Base-by-base conservation (phyloP, 2,888 invertebrate genomes). In the Ceratothoa steindachneri region DNA sequence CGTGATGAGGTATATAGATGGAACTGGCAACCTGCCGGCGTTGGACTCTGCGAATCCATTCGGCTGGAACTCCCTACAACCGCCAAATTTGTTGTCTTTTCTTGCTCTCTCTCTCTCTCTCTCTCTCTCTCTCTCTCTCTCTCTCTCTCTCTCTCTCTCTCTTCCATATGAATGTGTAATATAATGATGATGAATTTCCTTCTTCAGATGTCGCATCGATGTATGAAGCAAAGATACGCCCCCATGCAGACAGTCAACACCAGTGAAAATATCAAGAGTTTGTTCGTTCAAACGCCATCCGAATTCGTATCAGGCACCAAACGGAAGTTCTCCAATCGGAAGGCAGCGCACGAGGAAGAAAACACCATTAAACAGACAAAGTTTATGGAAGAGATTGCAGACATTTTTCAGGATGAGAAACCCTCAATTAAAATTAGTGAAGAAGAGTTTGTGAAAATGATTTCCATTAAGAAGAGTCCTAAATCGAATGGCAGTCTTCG, bases 371-470 rank as follows among this genome's bases (percentile, higher is more conserved):
- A 66, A 73, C 65, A 69, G 28, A 19, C 4, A 30, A 60, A n/a
- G 55, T 65, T 19, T 65, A 73, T 29, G 53, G 78, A 75, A 22
- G 60, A 60, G 22, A n/a, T 12, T 24, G 12, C 27, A 12, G 60
- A 60, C 1, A 60, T 60, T 24, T 60, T 60, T 24, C 72, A 77
- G 27, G 70, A 71, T 19, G 30, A 30, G 28, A 71, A 66, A 31
- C 75, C 78, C n/a, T 67, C 66, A 5, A 51, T 78, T 2, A 67
- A 73, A 53, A 71, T 75, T 12, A 65, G 75, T 5, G 75, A 78
- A 30, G 78, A 75, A 52, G 68, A 75, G 28, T 78, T 78, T 55
- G 24, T 72, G 22, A 68, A 69, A 52, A 78, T 78, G 78, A 74
- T 78, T 22, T 75, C 75, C 24, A 64, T 78, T 12, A 68, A 67